Conservation (phyloP, 2,113 vertebrate species). For the Hydrolagus affinis region DNA sequence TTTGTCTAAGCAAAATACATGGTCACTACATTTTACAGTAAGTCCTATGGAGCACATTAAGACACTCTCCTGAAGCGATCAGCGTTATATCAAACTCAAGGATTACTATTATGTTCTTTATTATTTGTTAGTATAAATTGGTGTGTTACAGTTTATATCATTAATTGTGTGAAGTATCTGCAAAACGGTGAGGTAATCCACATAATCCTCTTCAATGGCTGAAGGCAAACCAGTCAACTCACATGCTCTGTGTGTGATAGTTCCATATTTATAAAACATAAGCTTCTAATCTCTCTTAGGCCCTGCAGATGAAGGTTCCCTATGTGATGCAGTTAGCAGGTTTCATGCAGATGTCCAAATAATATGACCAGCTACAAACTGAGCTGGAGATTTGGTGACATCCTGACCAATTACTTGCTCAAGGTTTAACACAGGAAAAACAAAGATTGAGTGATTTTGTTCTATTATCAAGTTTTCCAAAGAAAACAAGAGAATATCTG, state of each 20-base stretch:
- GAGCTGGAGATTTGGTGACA: too few species aligned
- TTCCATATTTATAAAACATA: background rate
- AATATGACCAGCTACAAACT: background rate
- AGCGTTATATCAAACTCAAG: too few species aligned
- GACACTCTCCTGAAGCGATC: too few species aligned
- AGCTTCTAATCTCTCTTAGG: background rate
- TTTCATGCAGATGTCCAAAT: background rate
- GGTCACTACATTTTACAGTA: too few species aligned
- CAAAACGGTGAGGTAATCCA: slow-evolving; percentile 11
- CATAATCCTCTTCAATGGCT: slow-evolving; percentile 16
- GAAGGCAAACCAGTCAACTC: slow-evolving; percentile 6
- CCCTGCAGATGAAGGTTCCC: background rate
- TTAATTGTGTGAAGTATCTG: background rate
- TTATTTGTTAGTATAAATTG: background rate
- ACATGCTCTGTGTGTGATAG: background rate
- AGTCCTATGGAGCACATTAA: too few species aligned
- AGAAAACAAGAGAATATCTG: background rate
- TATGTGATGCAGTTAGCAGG: background rate
- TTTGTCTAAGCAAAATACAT: too few species aligned
- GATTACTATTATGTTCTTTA: too few species aligned
- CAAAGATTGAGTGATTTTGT: too few species aligned
- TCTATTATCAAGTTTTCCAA: too few species aligned
- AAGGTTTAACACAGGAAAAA: too few species aligned
- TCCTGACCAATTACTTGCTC: background rate
- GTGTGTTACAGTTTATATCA: background rate